Evolutionary conservation across 2,113 vertebrate genomes (phyloP).

Genomic region (Sitta europaea): DNA sequence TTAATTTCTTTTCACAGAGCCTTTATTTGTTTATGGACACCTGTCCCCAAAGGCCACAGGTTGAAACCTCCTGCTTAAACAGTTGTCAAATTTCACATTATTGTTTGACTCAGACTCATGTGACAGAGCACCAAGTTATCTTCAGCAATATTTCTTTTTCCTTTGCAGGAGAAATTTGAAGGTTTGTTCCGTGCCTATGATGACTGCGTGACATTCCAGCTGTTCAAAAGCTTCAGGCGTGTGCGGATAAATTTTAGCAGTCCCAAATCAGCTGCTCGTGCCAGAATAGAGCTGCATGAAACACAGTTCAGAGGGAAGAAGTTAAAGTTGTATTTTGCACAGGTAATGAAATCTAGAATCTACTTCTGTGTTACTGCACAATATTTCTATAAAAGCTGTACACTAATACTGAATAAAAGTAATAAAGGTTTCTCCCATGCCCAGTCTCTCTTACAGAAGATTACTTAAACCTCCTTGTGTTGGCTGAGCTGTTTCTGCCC

Average conservation of each 20-base stretch:
- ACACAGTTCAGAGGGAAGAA: slow-evolving; percentile 87
- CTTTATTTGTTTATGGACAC: background rate
- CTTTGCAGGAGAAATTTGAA: slow-evolving; percentile 84
- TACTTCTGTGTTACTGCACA: background rate
- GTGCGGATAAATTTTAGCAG: slow-evolving; percentile 85
- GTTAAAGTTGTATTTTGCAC: slow-evolving; percentile 86
- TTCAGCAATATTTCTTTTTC: background rate
- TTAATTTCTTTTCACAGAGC: background rate
- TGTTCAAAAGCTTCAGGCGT: slow-evolving; percentile 87
- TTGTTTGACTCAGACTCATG: background rate
- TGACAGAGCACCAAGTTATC: background rate
- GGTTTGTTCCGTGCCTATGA: slow-evolving; percentile 83
- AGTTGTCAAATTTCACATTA: background rate
- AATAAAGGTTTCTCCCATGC: background rate
- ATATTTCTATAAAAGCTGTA: background rate
- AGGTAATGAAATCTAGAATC: slow-evolving; percentile 68
- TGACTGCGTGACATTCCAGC: slow-evolving; percentile 84
- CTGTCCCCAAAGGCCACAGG: background rate
- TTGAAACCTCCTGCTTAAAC: background rate
- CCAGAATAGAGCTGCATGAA: slow-evolving; percentile 88
- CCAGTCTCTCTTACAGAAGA: background rate
- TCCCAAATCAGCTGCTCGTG: slow-evolving; percentile 83
- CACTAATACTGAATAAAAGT: background rate
- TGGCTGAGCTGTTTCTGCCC: background rate
- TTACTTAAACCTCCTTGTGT: background rate